A percentile compares a stretch with the other conserved stretches of the same genome.
These are phyloP conservation scores for Desmophyllum pertusum DNA, from an alignment of 92 coral and sea anemone species.

Conservation along the genomic window DNA sequence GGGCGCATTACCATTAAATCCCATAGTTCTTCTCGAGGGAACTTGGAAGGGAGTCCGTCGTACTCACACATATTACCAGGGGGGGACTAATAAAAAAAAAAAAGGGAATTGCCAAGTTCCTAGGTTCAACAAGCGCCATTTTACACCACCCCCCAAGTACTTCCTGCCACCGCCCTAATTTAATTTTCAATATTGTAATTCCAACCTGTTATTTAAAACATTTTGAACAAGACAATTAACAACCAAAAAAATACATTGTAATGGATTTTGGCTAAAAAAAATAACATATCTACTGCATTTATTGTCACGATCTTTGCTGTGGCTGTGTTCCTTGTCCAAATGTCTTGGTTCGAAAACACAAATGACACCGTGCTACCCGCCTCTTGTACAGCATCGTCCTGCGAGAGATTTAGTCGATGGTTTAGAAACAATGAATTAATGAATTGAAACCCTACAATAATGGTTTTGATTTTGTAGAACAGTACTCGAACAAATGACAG, in stretches of 20 bases:
- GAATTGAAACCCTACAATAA: neutral
- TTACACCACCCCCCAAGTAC: no score
- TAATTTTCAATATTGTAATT: neutral
- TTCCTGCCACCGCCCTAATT: no score
- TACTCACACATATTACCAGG: no score
- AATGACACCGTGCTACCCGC: slow-evolving; percentile 68
- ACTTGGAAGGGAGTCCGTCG: no score
- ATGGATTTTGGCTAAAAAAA: neutral
- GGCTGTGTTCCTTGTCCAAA: slow-evolving; percentile 17
- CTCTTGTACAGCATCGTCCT: slow-evolving; percentile 73
- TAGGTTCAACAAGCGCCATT: no score
- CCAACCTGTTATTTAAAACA: neutral
- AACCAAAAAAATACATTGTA: neutral
- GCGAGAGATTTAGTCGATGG: neutral
- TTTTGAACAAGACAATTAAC: neutral
- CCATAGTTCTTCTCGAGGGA: no score
- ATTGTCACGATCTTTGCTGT: slow-evolving; percentile 7
- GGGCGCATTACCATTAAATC: no score
- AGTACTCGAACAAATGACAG: no score
- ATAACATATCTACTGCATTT: neutral
- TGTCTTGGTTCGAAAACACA: slow-evolving; percentile 77
- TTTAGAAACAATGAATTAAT: no score
- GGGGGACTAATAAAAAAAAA: no score
- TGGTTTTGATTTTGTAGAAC: no score
- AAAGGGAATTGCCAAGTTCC: no score